These are phyloP conservation scores for Brachyopa scutellaris DNA, from an alignment of 2,888 invertebrate species.

Conservation along the genomic window DNA sequence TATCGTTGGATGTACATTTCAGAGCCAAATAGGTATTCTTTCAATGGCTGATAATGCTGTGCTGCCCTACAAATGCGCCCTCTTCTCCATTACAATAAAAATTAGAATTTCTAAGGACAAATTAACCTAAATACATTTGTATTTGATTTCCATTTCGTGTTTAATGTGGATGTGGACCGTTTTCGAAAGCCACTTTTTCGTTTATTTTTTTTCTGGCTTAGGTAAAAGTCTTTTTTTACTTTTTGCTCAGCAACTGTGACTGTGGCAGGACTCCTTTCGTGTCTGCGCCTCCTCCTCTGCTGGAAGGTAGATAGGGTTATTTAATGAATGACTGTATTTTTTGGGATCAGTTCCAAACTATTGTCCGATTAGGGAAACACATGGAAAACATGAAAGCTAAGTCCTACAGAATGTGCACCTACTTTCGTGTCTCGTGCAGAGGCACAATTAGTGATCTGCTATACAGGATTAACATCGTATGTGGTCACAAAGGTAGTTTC, in stretches of 20 bases:
- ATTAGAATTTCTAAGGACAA: background rate
- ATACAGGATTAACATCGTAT: background rate
- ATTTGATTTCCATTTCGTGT: background rate
- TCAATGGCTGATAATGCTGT: background rate
- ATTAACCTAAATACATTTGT: too few species aligned
- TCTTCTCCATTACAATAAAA: background rate
- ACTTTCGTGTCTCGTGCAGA: too few species aligned
- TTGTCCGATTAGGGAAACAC: slow-evolving; percentile 19
- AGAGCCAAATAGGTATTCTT: background rate
- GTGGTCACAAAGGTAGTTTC: background rate
- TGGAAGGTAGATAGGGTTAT: slow-evolving; percentile 3
- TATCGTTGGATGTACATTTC: too few species aligned
- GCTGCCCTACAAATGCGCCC: too few species aligned
- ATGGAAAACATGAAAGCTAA: slow-evolving; percentile 4
- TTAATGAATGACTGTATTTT: slow-evolving; percentile 39
- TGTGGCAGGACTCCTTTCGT: background rate
- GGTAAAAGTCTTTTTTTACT: background rate
- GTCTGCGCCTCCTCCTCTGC: background rate
- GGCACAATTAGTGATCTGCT: background rate
- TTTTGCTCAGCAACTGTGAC: background rate
- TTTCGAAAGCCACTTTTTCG: too few species aligned
- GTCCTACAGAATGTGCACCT: background rate
- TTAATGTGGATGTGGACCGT: background rate
- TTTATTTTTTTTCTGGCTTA: too few species aligned
- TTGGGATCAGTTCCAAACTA: slow-evolving; percentile 28